Conservation (phyloP, 2,888 invertebrate genomes). For the Ormyrus labotus region DNA sequence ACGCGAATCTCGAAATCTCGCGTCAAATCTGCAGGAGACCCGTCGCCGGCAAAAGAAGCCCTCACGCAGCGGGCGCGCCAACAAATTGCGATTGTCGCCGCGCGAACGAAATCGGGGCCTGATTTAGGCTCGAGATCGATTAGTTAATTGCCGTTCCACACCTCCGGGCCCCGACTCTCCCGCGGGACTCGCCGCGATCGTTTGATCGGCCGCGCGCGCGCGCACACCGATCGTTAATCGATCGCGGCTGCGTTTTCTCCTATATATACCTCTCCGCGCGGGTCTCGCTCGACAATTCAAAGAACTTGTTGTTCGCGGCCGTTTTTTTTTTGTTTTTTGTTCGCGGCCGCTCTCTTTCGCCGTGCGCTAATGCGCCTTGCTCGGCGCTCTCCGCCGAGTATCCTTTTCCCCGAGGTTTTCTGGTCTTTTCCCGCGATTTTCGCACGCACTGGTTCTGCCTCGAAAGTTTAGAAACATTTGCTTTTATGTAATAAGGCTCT, state of each 20-base stretch:
- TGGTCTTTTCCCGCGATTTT: too few relatives aligned
- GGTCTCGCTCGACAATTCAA: slow-evolving; percentile 18
- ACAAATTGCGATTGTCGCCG: slow-evolving; percentile 28
- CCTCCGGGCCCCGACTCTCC: slow-evolving; percentile 26
- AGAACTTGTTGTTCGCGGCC: neutral
- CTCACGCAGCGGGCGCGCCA: neutral
- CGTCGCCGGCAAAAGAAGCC: slow-evolving; percentile 1
- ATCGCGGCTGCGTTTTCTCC: slow-evolving; percentile 1
- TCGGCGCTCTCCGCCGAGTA: neutral
- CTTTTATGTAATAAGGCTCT: too few relatives aligned
- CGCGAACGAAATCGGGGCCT: neutral
- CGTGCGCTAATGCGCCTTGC: neutral
- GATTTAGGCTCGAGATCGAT: slow-evolving; percentile 62
- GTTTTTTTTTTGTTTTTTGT: neutral
- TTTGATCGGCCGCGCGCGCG: slow-evolving; percentile 1
- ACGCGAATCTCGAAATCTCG: too few relatives aligned
- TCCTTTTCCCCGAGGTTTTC: too few relatives aligned
- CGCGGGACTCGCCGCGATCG: neutral
- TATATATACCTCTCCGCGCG: neutral
- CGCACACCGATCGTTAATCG: slow-evolving; percentile 39
- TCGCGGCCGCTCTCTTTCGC: neutral
- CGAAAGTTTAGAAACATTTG: too few relatives aligned
- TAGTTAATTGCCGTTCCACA: slow-evolving; percentile 60
- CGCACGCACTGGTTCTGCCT: too few relatives aligned
- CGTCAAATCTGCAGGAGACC: neutral